Evolutionary conservation across 2,113 vertebrate species (phyloP), one percentile per base, ranked within the genome.

Genomic region (Ctenodactylus gundi): DNA sequence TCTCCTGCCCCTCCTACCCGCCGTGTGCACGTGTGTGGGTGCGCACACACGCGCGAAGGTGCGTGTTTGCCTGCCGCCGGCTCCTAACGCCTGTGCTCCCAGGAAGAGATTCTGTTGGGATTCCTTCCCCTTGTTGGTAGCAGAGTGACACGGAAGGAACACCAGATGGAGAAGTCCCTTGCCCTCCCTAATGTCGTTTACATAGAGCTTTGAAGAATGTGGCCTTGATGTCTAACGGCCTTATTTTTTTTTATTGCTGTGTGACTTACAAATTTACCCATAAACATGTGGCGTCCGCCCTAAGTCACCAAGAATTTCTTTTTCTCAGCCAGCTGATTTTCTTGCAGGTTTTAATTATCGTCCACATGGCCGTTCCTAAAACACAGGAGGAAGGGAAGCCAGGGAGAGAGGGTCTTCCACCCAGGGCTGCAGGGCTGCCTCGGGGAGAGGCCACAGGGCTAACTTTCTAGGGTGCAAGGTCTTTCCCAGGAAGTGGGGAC

Each of bases 321-420:
- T 94, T 91, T 53, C 96, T 76, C 62, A 88, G 78, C 90, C 93
- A 96, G 36, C 39, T 70, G 51, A 39, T 41, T 88, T 89, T 70
- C 36, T 93, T 87, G 51, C 88, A 21, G 96, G 70, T 97, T 97
- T 95, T 96, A 96, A 95, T 97, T 96, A 91, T 89, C 95, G 65
- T 77, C 80, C 88, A 72, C 92, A 84, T 49, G 93, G 44, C 67
- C 44, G 0, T 88, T 98, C 85, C 82, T 93, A 93, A 95, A 97
- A 91, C 72, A 64, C 68, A 72, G 0, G 3, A 93, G 72, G 88
- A 85, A 49, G 72, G 4, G 88, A 83, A 92, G 85, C 86, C 64
- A 34, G 53, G 62, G 80, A 39, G 36, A 77, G 72, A 73, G 84
- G 76, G 0, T 27, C 2, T 0, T 36, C 55, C 13, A 68, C 44